phyloP scores from a whole-genome alignment of 2,113 vertebrate genomes.

The Leptodactylus fuscus region DNA sequence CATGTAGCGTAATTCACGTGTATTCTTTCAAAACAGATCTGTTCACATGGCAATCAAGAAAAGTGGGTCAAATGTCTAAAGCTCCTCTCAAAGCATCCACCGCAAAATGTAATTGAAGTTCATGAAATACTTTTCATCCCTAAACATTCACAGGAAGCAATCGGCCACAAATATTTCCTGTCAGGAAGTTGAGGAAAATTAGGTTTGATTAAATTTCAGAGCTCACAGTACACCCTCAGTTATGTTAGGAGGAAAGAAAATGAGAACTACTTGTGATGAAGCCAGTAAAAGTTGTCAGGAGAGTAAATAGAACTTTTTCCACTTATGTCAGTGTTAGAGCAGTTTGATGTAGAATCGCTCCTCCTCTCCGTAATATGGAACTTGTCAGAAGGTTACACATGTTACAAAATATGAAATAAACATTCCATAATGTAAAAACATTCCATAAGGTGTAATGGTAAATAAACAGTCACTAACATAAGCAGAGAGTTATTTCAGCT shows the following conservation, averaged over 20 bases:
- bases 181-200: slow-evolving; percentile 56
- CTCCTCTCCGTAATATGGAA: slow-evolving; percentile 11
- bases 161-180: slow-evolving; percentile 59
- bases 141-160: slow-evolving; percentile 56
- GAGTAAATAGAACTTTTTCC: slow-evolving; percentile 53
- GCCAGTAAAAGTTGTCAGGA: slow-evolving; percentile 45
- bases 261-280: slow-evolving; percentile 32
- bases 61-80: slow-evolving; percentile 47
- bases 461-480: background rate
- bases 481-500: background rate
- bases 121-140: slow-evolving; percentile 50
- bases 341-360: slow-evolving; percentile 7
- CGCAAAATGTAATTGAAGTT: slow-evolving; percentile 55
- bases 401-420: slow-evolving; percentile 23
- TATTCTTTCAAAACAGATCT: slow-evolving; percentile 22
- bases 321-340: slow-evolving; percentile 45
- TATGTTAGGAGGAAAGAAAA: slow-evolving; percentile 51
- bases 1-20: slow-evolving; percentile 53
- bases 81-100: slow-evolving; percentile 50
- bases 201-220: slow-evolving; percentile 53
- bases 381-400: slow-evolving; percentile 31
- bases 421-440: background rate
- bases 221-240: slow-evolving; percentile 49
- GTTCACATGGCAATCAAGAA: slow-evolving; percentile 45
- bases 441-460: slow-evolving; percentile 26